Conservation (phyloP, 2,888 invertebrate genomes). For the Aspidapion aeneum region DNA sequence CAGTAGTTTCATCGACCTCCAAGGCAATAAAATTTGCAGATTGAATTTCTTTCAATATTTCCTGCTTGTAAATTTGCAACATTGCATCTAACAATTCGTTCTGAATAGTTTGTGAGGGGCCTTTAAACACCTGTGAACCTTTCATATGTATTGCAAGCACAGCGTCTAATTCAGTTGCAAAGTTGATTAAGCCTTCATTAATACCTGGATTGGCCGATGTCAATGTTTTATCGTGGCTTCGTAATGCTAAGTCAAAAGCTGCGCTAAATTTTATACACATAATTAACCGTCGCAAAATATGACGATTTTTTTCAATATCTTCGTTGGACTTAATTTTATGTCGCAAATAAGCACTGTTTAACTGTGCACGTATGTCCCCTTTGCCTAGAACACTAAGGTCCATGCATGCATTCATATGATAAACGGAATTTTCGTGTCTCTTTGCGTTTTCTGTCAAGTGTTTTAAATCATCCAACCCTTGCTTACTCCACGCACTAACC, state of each 20-base stretch:
- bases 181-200: slow-evolving; percentile 20
- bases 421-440: slow-evolving; percentile 8
- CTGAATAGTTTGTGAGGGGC: slow-evolving; percentile 20
- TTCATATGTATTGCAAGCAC: slow-evolving; percentile 16
- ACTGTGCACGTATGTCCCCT: slow-evolving; percentile 13
- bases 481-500: slow-evolving; percentile 18
- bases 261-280: no score
- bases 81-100: slow-evolving; percentile 18
- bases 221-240: no score
- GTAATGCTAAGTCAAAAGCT: no score
- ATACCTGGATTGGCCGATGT: slow-evolving; percentile 17
- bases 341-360: slow-evolving; percentile 9
- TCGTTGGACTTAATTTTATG: slow-evolving; percentile 14
- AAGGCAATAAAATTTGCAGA: slow-evolving; percentile 2
- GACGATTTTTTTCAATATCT: slow-evolving; percentile 16
- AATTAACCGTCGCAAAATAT: slow-evolving; percentile 16
- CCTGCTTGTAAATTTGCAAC: slow-evolving; percentile 15
- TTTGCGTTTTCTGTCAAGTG: slow-evolving; percentile 11
- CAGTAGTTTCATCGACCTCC: slow-evolving; percentile 12
- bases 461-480: slow-evolving; percentile 15
- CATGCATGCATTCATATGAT: slow-evolving; percentile 19
- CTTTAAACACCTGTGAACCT: slow-evolving; percentile 18
- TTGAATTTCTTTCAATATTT: slow-evolving; percentile 16
- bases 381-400: slow-evolving; percentile 14
- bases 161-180: slow-evolving; percentile 18